These are phyloP conservation scores for Dermatemys mawii DNA, from an alignment of 2,113 vertebrate species.

Conservation along the genomic window DNA sequence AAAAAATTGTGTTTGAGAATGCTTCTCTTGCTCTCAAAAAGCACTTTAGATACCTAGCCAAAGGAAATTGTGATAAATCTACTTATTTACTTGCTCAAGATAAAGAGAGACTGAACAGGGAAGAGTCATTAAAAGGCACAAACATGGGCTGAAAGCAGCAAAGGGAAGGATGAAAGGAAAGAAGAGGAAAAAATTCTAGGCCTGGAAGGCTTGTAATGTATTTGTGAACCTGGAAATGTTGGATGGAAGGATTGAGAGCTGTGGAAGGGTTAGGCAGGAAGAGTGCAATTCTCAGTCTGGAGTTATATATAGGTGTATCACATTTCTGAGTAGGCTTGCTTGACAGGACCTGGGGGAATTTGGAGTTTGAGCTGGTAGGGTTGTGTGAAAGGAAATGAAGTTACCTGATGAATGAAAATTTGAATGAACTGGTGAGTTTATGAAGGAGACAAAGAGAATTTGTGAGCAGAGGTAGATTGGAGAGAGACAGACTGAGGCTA, in stretches of 20 bases:
- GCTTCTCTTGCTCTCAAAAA: neutral
- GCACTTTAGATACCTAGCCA: slow-evolving; percentile 15
- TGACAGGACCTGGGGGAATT: neutral
- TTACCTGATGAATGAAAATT: neutral
- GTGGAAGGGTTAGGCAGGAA: neutral
- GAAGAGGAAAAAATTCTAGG: neutral
- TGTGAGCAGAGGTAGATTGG: neutral
- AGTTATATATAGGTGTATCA: neutral
- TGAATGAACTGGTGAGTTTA: neutral
- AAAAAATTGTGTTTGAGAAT: neutral
- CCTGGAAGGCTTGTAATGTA: neutral
- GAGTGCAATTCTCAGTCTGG: neutral
- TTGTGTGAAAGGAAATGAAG: neutral
- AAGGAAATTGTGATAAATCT: slow-evolving; percentile 7
- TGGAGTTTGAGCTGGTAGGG: neutral
- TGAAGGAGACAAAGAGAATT: neutral
- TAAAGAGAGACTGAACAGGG: neutral
- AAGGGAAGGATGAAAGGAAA: neutral
- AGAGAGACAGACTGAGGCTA: neutral
- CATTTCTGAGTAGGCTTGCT: neutral
- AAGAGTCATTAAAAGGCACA: neutral
- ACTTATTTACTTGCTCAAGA: neutral
- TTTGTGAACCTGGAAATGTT: neutral
- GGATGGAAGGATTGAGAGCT: neutral
- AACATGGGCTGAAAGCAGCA: neutral